Evolutionary conservation across 1,140 invertebrate species (phyloP), one percentile per base, ranked within the genome.

Genomic region (Cyrtorhinus lividipennis): DNA sequence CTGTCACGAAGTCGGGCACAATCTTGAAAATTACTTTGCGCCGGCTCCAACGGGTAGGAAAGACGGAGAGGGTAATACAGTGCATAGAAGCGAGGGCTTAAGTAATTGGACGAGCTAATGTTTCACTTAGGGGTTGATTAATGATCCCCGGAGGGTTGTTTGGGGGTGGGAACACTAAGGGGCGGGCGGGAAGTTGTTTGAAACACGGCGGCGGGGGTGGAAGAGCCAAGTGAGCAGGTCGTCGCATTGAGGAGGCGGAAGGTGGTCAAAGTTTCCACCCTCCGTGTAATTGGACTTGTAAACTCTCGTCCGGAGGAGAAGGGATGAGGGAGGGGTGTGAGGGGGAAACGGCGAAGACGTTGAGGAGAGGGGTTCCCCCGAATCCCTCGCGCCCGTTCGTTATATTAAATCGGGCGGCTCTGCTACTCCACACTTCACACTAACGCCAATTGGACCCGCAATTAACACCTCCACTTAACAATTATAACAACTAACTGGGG

Each of bases 61-160:
- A 13, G 56, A 23, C 20, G 20, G 23, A 57, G 20, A 24, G 24
- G 56, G 56, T 57, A 57, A 57, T 57, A 57, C 56, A 57, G 56
- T 57, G 56, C 56, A 57, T 57, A 57, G 56, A 18, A 24, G n/a
- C n/a, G n/a, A n/a, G 56, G 24, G 56, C 56, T 57, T 57, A 57
- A 57, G 56, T 57, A 57, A 57, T 57, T 57, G 56, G 56, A 57
- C 18, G 56, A 57, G 56, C 56, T 57, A 57, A 57, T 57, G 56
- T 57, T 57, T 57, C 56, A 57, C 56, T 57, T 57, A 57, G 56
- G 56, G 24, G 56, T 57, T 57, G 56, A 57, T 57, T 57, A 57
- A 57, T 57, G 56, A 57, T 57, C 56, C 56, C 56, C 24, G 23
- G 56, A 57, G 56, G 56, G 56, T 57, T 57, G 56, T 57, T 57